Percentiles rank a stretch among this genome's conserved stretches.
Conservation (phyloP, 2,888 invertebrate genomes). For the Harpagoxenus sublaevis region DNA sequence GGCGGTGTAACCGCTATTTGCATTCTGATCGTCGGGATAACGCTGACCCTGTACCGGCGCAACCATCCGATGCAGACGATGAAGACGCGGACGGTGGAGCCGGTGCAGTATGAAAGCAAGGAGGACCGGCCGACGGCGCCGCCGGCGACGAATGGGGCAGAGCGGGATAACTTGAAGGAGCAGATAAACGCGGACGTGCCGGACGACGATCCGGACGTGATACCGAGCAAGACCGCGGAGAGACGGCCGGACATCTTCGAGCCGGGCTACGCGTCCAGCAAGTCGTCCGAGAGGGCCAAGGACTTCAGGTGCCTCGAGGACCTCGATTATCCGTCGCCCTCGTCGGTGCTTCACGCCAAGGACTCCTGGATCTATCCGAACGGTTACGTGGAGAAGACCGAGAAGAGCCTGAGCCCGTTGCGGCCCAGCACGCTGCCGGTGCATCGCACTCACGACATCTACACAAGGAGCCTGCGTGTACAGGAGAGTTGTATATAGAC, state of each 20-base stretch:
- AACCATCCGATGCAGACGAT: constrained; percentile 75
- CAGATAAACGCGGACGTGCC: constrained; percentile 56
- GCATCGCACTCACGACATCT: constrained; percentile 82
- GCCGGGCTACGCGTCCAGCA: constrained; percentile 74
- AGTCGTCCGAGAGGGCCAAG: constrained; percentile 75
- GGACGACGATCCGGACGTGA: constrained; percentile 83
- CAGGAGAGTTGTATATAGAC: constrained; percentile 84
- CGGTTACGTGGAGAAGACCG: constrained; percentile 78
- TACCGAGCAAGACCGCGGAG: constrained; percentile 79
- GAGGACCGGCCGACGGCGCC: constrained; percentile 62
- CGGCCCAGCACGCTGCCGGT: constrained; percentile 83
- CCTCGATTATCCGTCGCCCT: constrained; percentile 78
- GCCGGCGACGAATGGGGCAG: constrained; percentile 35
- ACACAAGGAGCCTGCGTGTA: constrained; percentile 83
- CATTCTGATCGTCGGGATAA: constrained; percentile 82
- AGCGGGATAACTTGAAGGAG: constrained; percentile 59
- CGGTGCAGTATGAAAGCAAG: constrained; percentile 65
- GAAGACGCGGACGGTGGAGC: constrained; percentile 68
- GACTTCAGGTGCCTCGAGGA: constrained; percentile 73
- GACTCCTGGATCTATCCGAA: constrained; percentile 82
- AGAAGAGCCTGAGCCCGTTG: constrained; percentile 76
- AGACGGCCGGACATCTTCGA: constrained; percentile 80
- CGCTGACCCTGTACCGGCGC: constrained; percentile 82
- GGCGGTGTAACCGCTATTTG: constrained; percentile 83
- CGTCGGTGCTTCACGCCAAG: constrained; percentile 76